Conservation (phyloP, 2,797 vertebrate species). For the Notamacropus eugenii region DNA sequence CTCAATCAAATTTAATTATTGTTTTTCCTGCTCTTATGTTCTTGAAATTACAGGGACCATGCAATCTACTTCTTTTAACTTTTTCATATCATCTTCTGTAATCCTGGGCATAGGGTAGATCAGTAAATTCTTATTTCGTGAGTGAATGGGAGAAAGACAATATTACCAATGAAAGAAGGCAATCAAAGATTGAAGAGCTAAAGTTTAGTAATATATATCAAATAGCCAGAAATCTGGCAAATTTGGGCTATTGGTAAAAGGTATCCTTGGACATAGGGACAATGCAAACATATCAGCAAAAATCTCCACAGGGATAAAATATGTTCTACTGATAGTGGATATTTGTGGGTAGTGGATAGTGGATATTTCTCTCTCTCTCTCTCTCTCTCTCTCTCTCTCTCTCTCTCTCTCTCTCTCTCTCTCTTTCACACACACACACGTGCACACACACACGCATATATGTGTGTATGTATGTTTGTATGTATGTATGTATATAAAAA, state of each 20-base stretch:
- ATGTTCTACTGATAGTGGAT: background rate
- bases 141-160: background rate
- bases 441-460: too few species aligned
- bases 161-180: background rate
- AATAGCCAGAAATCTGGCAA: background rate
- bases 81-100: background rate
- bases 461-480: accelerated
- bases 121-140: too few species aligned
- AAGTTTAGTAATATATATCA: background rate
- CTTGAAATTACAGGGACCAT: background rate
- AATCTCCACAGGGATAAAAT: background rate
- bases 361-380: background rate
- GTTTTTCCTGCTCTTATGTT: background rate
- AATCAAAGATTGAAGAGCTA: background rate
- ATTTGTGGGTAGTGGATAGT: too few species aligned
- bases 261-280: background rate
- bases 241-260: background rate
- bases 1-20: background rate
- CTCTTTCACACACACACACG: too few species aligned
- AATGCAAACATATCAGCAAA: background rate
- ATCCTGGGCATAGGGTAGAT: too few species aligned
- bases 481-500: too few species aligned
- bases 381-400: too few species aligned
- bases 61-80: background rate
- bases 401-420: too few species aligned